phyloP scores from a whole-genome alignment of 2,888 invertebrate genomes.

The Acleris cristana region DNA sequence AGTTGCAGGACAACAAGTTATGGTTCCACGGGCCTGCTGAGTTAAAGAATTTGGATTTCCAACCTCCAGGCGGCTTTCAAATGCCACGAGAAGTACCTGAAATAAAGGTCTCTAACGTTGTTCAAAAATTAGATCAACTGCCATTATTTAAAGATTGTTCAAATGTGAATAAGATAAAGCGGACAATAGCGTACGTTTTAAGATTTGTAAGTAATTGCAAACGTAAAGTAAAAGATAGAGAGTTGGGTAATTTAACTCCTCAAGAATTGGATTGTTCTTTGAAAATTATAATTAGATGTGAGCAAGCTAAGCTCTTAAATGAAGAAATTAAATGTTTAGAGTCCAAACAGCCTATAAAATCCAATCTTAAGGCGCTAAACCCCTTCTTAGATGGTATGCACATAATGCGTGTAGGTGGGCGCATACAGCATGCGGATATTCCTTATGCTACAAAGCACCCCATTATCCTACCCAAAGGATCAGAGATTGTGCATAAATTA shows the following conservation, averaged over 20 bases:
- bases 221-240: not conserved
- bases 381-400: not conserved
- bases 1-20: too few species aligned
- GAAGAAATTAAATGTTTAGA: constrained; percentile 4
- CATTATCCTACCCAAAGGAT: constrained; percentile 1
- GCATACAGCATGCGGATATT: not conserved
- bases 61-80: too few species aligned
- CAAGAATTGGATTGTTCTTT: constrained; percentile 6
- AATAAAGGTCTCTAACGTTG: not conserved
- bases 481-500: not conserved
- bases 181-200: not conserved
- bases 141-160: not conserved
- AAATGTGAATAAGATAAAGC: not conserved
- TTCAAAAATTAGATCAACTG: not conserved
- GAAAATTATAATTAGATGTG: constrained; percentile 1
- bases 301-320: not conserved
- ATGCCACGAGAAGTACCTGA: too few species aligned
- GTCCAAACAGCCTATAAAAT: not conserved
- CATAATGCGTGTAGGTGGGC: not conserved
- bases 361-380: not conserved
- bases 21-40: too few species aligned
- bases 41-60: too few species aligned
- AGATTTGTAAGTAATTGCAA: not conserved
- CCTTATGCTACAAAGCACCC: too few species aligned
- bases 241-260: constrained; percentile 5